phyloP scores from a whole-genome alignment of 2,113 vertebrate genomes.

The Asarcornis scutulata region DNA sequence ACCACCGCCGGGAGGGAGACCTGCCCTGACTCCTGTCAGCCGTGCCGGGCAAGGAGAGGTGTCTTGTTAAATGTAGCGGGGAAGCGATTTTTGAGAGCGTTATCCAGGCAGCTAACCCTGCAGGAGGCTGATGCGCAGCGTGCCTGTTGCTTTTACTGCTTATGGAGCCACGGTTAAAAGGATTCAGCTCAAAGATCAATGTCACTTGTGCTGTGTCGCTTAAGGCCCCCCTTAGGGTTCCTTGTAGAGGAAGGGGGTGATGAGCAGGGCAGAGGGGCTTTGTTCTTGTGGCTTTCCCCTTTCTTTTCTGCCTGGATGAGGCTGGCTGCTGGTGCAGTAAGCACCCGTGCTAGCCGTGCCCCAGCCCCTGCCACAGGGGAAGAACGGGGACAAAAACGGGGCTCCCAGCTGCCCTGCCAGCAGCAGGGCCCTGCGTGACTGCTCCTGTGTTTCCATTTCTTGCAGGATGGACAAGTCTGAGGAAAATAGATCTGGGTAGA shows the following conservation, averaged over 20 bases:
- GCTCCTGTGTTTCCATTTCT: not conserved
- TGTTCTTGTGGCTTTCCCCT: not conserved
- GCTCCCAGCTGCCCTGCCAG: not conserved
- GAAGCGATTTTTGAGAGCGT: not conserved
- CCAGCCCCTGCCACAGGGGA: not conserved
- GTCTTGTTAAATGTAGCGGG: not conserved
- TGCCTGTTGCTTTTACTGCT: not conserved
- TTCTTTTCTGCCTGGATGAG: not conserved
- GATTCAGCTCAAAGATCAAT: not conserved
- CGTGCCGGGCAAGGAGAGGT: not conserved
- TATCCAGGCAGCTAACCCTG: not conserved
- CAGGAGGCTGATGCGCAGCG: not conserved
- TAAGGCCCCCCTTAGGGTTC: not conserved
- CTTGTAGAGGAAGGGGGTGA: not conserved
- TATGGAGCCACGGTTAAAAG: not conserved
- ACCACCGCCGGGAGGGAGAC: not conserved
- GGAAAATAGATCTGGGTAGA: not conserved
- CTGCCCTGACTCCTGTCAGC: not conserved
- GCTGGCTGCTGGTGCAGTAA: not conserved
- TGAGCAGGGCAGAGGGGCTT: not conserved
- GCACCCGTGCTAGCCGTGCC: not conserved
- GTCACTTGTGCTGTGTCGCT: not conserved
- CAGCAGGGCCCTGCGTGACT: not conserved
- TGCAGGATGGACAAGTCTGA: not conserved
- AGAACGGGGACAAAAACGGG: accelerated